Conservation (phyloP, 2,888 invertebrate species). For the Yponomeuta evonymella region DNA sequence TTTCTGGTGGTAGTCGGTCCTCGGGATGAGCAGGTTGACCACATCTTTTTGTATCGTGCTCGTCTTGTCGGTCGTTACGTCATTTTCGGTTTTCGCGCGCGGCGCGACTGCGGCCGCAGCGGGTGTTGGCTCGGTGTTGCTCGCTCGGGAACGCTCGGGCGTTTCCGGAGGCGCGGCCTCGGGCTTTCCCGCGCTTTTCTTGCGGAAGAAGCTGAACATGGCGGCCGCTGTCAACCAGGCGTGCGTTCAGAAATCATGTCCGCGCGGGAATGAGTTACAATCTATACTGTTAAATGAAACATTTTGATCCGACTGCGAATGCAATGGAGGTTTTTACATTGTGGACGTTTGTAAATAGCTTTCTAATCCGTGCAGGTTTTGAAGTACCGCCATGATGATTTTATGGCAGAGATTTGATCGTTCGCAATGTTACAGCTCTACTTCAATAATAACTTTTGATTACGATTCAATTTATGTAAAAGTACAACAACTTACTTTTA, state of each 20-base stretch:
- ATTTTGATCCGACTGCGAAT: constrained; percentile 11
- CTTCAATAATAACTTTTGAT: too few relatives aligned
- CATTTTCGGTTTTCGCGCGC: constrained; percentile 47
- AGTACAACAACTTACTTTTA: too few relatives aligned
- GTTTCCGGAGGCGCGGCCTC: constrained; percentile 34
- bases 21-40: constrained; percentile 62
- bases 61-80: constrained; percentile 42
- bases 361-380: constrained; percentile 14
- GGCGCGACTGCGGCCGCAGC: constrained; percentile 44
- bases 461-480: too few relatives aligned
- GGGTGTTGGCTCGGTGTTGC: constrained; percentile 35
- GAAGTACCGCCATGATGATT: neutral
- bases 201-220: constrained; percentile 68
- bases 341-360: neutral
- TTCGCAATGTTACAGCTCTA: neutral
- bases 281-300: constrained; percentile 40
- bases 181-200: constrained; percentile 65
- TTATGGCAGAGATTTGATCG: neutral
- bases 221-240: constrained; percentile 32
- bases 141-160: constrained; percentile 38
- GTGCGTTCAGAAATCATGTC: constrained; percentile 45
- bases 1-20: constrained; percentile 60
- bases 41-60: constrained; percentile 57
- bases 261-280: constrained; percentile 36
- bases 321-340: neutral